Evolutionary conservation across 2,797 vertebrate species (phyloP), one percentile per base, ranked within the genome.

Genomic region (Catharus ustulatus): DNA sequence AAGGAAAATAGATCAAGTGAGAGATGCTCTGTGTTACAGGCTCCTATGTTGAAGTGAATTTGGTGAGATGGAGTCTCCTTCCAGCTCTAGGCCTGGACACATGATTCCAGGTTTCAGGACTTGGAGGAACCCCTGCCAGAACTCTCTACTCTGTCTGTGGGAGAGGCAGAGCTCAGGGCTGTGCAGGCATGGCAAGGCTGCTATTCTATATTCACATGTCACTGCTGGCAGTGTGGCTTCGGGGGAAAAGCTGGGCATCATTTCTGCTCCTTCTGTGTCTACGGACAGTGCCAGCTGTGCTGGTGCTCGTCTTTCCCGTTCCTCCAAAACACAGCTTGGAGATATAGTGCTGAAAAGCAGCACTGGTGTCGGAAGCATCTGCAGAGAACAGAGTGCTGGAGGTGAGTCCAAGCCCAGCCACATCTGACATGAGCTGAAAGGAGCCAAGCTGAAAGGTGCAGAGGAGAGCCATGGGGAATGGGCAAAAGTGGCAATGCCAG

Each of bases 231-330:
- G 13, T 3, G 8, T 51, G 32, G 11, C 19, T 27, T 20, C 0
- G 3, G 30, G 14, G 4, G 12, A 3, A 11, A 10, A 23, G 15
- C 15, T 38, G 27, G 32, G 8, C 2, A 2, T 38, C 0, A 3
- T 8, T 34, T 24, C 9, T 6, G 9, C 7, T 23, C 23, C 5
- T 10, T 4, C 9, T 5, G 15, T 3, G 22, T 8, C 22, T 15
- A 15, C 7, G 16, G 12, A 5, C 1, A 2, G 21, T 17, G 30
- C 5, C 26, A 2, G 26, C 17, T 16, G 46, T 12, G 21, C 21
- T 21, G 10, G 6, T 10, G n/a, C 29, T 52, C 23, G 0, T 30
- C 40, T 20, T n/a, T 40, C 24, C 29, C 0, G 0, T 13, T 21
- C 17, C 52, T 27, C 19, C 54, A 24, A 11, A 18, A 9, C 0